phyloP scores from a whole-genome alignment of 2,113 vertebrate species.

The Dermatemys mawii region DNA sequence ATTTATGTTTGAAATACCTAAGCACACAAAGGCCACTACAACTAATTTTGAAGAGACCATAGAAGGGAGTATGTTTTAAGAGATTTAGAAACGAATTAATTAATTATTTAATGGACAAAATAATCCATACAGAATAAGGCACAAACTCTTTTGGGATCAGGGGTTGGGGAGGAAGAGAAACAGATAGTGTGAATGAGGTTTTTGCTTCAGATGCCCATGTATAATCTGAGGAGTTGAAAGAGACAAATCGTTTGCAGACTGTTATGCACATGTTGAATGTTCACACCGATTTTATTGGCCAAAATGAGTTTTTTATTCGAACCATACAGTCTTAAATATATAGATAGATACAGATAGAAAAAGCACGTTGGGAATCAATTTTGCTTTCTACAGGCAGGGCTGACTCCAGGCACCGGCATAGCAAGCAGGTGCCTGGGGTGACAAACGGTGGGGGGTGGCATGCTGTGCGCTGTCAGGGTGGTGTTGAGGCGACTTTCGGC shows the following conservation, averaged over 20 bases:
- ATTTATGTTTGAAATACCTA: background rate
- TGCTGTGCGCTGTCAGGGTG: no score
- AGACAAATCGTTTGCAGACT: background rate
- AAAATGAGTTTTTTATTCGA: background rate
- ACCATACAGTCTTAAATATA: accelerated
- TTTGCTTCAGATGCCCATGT: background rate
- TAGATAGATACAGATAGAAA: background rate
- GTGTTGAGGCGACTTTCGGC: no score
- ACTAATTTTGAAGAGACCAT: background rate
- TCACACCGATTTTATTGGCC: background rate
- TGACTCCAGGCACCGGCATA: no score
- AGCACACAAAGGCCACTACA: no score
- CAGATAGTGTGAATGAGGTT: background rate
- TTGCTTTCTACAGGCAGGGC: background rate
- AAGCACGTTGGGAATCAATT: background rate
- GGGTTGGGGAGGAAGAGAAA: background rate
- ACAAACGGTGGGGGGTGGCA: no score
- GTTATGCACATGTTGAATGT: background rate
- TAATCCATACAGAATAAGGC: background rate
- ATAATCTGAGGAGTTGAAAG: background rate
- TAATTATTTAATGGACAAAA: background rate
- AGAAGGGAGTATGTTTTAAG: background rate
- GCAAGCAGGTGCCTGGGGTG: no score
- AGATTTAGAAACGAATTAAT: background rate
- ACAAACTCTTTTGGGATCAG: background rate